These are phyloP conservation scores for Ptychoptera contaminata DNA, from an alignment of 2,888 invertebrate species.

Conservation along the genomic window DNA sequence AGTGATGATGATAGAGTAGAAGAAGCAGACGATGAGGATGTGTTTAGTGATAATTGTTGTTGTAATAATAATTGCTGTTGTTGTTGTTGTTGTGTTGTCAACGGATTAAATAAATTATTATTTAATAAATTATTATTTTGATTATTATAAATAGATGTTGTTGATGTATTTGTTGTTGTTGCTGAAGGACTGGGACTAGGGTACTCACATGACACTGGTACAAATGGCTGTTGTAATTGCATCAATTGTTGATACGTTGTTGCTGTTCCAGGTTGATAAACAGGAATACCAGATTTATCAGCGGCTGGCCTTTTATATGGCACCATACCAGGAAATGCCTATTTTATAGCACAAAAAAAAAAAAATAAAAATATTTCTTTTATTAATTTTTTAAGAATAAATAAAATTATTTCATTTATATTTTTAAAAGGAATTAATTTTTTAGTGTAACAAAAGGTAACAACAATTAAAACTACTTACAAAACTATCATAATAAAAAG, in stretches of 20 bases:
- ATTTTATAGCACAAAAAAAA: slow-evolving; percentile 17
- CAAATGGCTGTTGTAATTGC: slow-evolving; percentile 86
- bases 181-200: slow-evolving; percentile 22
- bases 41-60: slow-evolving; percentile 2
- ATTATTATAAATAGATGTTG: slow-evolving; percentile 24
- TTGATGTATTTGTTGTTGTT: slow-evolving; percentile 21
- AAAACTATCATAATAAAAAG: slow-evolving; percentile 92
- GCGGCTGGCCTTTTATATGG: slow-evolving; percentile 93
- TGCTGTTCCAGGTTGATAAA: slow-evolving; percentile 74
- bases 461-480: slow-evolving; percentile 48
- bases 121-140: slow-evolving; percentile 17
- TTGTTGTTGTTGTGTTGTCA: slow-evolving; percentile 10
- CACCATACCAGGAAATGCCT: slow-evolving; percentile 92
- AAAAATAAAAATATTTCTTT: slow-evolving; percentile 11
- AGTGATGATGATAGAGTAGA: background rate
- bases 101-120: slow-evolving; percentile 13
- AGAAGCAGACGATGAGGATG: background rate
- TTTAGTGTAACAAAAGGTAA: background rate
- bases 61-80: slow-evolving; percentile 2
- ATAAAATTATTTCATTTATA: slow-evolving; percentile 1
- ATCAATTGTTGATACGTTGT: slow-evolving; percentile 90
- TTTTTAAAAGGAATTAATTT: background rate
- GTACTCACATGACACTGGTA: slow-evolving; percentile 99
- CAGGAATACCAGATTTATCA: slow-evolving; percentile 91
- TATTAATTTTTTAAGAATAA: background rate